Evolutionary conservation across 2,113 vertebrate species (phyloP).

Genomic region (Dasyurus viverrinus): DNA sequence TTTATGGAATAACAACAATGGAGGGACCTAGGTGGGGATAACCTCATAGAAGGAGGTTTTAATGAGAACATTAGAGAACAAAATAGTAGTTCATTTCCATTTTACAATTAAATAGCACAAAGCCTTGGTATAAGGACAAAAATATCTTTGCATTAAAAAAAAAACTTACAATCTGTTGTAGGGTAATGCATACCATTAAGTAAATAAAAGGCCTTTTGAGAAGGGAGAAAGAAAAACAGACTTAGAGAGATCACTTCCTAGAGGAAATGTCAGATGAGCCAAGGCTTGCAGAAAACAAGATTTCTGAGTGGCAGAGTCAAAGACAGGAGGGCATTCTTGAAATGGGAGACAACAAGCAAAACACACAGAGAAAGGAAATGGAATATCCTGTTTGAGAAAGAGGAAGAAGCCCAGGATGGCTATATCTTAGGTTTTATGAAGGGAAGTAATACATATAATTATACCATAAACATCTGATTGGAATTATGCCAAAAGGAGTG

Average conservation of each 20-base stretch:
- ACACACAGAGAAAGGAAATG: background rate
- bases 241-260: background rate
- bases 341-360: background rate
- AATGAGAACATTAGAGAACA: no score
- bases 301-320: background rate
- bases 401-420: no score
- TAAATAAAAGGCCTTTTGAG: background rate
- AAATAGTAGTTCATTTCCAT: background rate
- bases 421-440: no score
- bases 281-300: background rate
- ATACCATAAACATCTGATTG: background rate
- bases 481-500: background rate
- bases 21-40: no score
- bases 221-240: background rate
- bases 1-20: no score
- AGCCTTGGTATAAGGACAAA: background rate
- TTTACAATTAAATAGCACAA: background rate
- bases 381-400: background rate
- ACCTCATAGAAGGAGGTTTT: no score
- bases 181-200: background rate
- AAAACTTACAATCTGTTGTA: background rate
- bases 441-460: background rate
- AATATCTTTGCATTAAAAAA: background rate
- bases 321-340: background rate
- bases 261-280: background rate